Evolutionary conservation across 2,797 vertebrate species (phyloP).

Genomic region (Diglossa cyanea): DNA sequence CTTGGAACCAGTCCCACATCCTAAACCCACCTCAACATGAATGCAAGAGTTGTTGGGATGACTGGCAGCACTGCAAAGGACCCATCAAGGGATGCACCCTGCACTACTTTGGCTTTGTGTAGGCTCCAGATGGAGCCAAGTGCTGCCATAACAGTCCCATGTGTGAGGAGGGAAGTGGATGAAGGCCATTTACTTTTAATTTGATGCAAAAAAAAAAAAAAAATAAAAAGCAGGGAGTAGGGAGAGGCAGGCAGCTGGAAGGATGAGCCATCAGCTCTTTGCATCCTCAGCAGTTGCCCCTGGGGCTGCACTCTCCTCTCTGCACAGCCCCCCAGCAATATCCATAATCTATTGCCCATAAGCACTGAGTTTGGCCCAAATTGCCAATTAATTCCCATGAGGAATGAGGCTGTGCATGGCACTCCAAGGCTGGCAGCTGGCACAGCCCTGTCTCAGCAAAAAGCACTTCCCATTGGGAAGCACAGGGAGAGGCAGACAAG

Average conservation of each 20-base stretch:
- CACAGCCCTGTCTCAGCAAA: neutral
- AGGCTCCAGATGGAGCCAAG: neutral
- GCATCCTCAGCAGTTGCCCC: neutral
- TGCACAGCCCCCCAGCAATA: neutral
- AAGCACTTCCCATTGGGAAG: neutral
- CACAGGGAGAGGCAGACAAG: no score
- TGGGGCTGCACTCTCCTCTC: neutral
- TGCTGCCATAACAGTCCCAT: neutral
- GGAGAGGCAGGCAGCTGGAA: neutral
- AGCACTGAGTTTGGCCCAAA: neutral
- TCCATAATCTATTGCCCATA: neutral
- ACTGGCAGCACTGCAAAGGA: neutral
- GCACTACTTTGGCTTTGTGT: neutral
- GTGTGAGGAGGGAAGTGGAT: accelerated
- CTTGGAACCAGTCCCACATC: neutral
- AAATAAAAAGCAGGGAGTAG: neutral
- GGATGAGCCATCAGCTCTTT: neutral
- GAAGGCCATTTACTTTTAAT: neutral
- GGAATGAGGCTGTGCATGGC: neutral
- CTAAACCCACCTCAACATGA: neutral
- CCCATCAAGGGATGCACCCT: neutral
- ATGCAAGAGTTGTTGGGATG: accelerated
- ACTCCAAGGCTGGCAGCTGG: neutral
- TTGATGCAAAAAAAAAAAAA: neutral
- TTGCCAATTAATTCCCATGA: neutral